Evolutionary conservation across 2,888 invertebrate species (phyloP).

Genomic region (Drosophila cognata): DNA sequence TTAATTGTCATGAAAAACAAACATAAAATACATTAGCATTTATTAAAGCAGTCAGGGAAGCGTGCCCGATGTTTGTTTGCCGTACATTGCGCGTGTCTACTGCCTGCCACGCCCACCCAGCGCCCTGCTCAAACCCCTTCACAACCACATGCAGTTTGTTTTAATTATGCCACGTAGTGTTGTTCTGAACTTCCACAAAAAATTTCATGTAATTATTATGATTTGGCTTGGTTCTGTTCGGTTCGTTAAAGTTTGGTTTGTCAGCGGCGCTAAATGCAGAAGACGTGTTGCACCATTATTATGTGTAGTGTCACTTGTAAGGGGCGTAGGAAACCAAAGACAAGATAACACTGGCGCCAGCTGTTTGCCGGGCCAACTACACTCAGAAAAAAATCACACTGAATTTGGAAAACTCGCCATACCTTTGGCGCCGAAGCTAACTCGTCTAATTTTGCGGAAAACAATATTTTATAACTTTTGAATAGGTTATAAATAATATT

Average conservation of each 20-base stretch:
- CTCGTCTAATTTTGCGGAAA: neutral
- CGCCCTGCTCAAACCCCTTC: neutral
- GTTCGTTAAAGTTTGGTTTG: conserved; percentile 38
- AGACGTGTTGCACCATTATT: conserved; percentile 55
- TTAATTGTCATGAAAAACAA: conserved; percentile 71
- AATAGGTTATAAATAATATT: too few species aligned
- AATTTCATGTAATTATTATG: conserved; percentile 66
- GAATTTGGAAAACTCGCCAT: neutral
- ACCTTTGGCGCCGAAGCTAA: neutral
- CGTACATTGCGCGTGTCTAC: conserved; percentile 37
- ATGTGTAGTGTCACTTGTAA: conserved; percentile 29
- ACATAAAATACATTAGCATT: conserved; percentile 70
- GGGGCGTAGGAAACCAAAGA: conserved; percentile 13
- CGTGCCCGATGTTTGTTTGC: conserved; percentile 54
- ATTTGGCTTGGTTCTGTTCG: conserved; percentile 19
- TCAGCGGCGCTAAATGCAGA: conserved; percentile 45
- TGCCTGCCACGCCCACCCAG: neutral
- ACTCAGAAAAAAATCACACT: neutral
- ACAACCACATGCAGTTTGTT: conserved; percentile 38
- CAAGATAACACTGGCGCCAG: conserved; percentile 57
- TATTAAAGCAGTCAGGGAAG: conserved; percentile 71
- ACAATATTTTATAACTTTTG: too few species aligned
- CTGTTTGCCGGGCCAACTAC: conserved; percentile 8
- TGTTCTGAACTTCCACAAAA: conserved; percentile 78
- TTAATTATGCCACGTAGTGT: conserved; percentile 78